phyloP scores from a whole-genome alignment of 2,797 vertebrate genomes.

The Xiphophorus birchmanni region DNA sequence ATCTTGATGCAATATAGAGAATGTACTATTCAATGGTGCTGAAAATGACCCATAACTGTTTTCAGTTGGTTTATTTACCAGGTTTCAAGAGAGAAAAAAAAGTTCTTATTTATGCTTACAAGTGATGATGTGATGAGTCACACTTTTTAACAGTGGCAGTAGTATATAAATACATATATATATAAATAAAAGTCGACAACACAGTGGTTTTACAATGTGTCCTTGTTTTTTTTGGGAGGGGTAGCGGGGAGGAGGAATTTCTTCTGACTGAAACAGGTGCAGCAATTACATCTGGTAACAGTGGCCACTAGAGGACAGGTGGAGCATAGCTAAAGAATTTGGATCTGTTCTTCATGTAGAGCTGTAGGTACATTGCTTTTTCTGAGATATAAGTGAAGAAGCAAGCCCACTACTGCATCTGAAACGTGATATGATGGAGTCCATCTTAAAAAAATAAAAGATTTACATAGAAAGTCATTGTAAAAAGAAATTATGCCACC shows the following conservation, averaged over 20 bases:
- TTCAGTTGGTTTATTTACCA: slow-evolving; percentile 80
- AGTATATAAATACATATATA: slow-evolving; percentile 53
- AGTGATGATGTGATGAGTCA: slow-evolving; percentile 76
- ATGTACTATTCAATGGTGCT: slow-evolving; percentile 87
- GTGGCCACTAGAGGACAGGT: not conserved
- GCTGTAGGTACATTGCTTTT: not conserved
- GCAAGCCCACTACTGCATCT: not conserved
- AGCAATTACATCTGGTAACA: not conserved
- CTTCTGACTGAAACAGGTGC: not conserved
- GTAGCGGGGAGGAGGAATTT: not conserved
- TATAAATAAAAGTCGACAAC: slow-evolving; percentile 75
- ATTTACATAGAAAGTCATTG: not conserved
- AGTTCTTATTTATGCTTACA: slow-evolving; percentile 82
- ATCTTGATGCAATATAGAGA: slow-evolving; percentile 86
- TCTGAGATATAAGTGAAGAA: not conserved
- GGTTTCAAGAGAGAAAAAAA: slow-evolving; percentile 77
- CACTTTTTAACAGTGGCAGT: slow-evolving; percentile 79
- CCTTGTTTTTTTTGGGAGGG: slow-evolving; percentile 31
- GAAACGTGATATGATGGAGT: not conserved
- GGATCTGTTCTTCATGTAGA: not conserved
- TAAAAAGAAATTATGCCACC: not conserved
- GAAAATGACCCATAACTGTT: slow-evolving; percentile 84
- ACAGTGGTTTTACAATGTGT: slow-evolving; percentile 54
- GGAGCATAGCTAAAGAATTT: not conserved
- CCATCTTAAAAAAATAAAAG: not conserved